Base-by-base conservation (phyloP, 1,140 invertebrate species). In the Eumeta japonica region DNA sequence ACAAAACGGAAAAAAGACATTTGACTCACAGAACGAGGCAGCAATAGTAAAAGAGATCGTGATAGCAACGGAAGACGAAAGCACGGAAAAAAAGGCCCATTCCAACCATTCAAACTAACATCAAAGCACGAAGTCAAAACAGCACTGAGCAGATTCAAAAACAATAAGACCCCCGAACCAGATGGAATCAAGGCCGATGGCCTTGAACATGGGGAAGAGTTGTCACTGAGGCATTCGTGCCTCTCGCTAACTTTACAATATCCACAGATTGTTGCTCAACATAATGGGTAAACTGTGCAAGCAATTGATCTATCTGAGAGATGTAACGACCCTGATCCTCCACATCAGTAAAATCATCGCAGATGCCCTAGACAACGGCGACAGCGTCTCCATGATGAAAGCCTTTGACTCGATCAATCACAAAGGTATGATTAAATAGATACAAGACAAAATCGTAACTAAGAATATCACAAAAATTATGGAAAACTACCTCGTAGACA, bases 401-500 rank as follows among this genome's bases (percentile, higher is more conserved):
- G 37, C 37, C 16, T 39, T 31, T 13, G 37, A 39, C 13, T 31
- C 37, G 3, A 39, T 39, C n/a, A 37, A 37, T 11, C 36, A 37
- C 11, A 37, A 29, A 30, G 36, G 36, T 11, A 16, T 39, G 16
- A 27, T 33, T n/a, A 28, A 35, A 16, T 35, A 41, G 32, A 20
- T 41, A 9, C 30, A 33, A 11, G 19, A 39, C 10, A 10, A 20
- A 7, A 20, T 33, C 17, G 24, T 15, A 3, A 15, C 29, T 2
- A 41, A 41, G 9, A 41, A 41, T 29, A n/a, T 41, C 7, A 35
- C 32, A 5, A 41, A 41, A 30, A 41, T 35, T 11, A 41, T 41
- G 2, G 39, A 41, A 18, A 41, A 41, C 32, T 41, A 41, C 16
- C 39, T 41, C 1, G 20, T 13, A 17, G 31, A 14, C 9, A 34